phyloP scores from a whole-genome alignment of 2,888 invertebrate species.

The Agrilus cyanescens region DNA sequence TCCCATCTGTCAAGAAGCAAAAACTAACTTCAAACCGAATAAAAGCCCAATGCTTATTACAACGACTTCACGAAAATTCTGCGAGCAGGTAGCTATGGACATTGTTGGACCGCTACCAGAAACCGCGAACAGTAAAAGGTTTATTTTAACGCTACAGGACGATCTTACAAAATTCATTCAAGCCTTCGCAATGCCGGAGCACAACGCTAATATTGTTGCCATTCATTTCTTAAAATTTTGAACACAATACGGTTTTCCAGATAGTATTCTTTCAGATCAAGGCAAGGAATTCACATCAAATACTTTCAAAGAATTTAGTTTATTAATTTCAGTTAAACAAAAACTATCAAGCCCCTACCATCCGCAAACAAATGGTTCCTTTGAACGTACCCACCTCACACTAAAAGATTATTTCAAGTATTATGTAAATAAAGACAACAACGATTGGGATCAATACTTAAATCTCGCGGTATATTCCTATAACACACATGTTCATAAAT shows the following conservation, averaged over 20 bases:
- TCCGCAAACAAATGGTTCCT: too few species aligned
- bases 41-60: slow-evolving; percentile 1
- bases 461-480: not conserved
- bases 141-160: not conserved
- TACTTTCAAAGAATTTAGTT: slow-evolving; percentile 2
- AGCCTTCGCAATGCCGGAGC: slow-evolving; percentile 1
- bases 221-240: not conserved
- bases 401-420: slow-evolving; percentile 1
- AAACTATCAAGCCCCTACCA: too few species aligned
- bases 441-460: slow-evolving; percentile 3
- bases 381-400: too few species aligned
- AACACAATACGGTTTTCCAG: not conserved
- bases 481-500: slow-evolving; percentile 1
- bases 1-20: not conserved
- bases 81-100: not conserved
- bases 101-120: too few species aligned
- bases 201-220: not conserved
- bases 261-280: slow-evolving; percentile 1
- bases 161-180: not conserved
- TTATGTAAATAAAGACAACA: not conserved
- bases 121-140: slow-evolving; percentile 23
- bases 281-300: not conserved
- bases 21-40: not conserved
- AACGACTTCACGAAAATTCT: not conserved
- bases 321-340: too few species aligned